Conservation (phyloP, 1,140 invertebrate genomes). For the Latrodectus geometricus region DNA sequence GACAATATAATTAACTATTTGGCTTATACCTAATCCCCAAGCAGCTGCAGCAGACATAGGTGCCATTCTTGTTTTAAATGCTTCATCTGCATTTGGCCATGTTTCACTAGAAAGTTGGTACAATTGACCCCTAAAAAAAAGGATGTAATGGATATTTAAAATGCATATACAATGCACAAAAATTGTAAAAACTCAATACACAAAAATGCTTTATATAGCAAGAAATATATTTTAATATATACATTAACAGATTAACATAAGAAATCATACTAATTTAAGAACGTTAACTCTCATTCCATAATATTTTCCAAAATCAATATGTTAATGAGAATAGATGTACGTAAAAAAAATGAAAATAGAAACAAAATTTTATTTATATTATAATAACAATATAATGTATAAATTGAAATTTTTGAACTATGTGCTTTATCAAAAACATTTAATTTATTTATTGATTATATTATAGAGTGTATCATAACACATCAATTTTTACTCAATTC, state of each 20-base stretch:
- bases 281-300: neutral
- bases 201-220: neutral
- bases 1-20: neutral
- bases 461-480: too few relatives aligned
- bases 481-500: too few relatives aligned
- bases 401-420: too few relatives aligned
- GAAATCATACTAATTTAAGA: neutral
- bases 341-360: too few relatives aligned
- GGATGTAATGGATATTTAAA: neutral
- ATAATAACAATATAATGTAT: too few relatives aligned
- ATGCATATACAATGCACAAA: too few relatives aligned
- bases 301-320: neutral
- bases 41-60: conserved; percentile 92
- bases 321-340: too few relatives aligned
- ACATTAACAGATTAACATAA: neutral
- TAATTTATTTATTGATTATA: too few relatives aligned
- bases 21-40: conserved; percentile 88
- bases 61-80: conserved; percentile 84
- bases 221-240: neutral
- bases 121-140: conserved; percentile 74
- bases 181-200: too few relatives aligned
- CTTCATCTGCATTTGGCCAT: conserved; percentile 76
- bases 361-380: too few relatives aligned
- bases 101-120: conserved; percentile 81
- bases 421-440: too few relatives aligned